Conservation (phyloP, 2,113 vertebrate species). For the Platysternon megacephalum region DNA sequence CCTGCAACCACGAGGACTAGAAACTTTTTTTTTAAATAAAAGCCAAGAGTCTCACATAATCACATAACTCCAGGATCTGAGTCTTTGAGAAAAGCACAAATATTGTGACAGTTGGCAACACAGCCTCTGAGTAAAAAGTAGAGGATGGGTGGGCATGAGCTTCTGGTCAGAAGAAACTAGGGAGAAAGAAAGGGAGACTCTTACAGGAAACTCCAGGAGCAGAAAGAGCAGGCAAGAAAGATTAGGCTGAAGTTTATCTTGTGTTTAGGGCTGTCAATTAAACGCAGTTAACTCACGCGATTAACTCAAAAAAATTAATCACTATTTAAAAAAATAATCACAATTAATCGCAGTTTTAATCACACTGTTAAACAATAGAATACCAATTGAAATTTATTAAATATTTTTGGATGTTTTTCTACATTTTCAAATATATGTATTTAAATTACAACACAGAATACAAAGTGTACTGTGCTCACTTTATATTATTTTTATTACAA, state of each 20-base stretch:
- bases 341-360: no score
- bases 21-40: not conserved
- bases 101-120: not conserved
- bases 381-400: no score
- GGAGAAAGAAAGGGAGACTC: not conserved
- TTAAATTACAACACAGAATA: no score
- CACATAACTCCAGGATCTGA: not conserved
- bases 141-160: not conserved
- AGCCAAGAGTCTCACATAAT: not conserved
- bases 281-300: no score
- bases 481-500: no score
- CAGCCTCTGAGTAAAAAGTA: not conserved
- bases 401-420: no score
- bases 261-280: not conserved
- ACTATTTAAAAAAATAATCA: no score
- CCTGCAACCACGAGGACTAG: not conserved
- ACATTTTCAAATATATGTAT: no score
- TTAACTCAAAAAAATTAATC: no score
- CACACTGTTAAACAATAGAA: no score
- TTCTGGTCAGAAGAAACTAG: not conserved
- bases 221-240: not conserved
- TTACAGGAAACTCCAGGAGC: not conserved
- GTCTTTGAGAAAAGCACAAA: not conserved
- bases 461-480: no score
- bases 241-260: slow-evolving; percentile 3